These are phyloP conservation scores for Pipistrellus nathusii DNA, from an alignment of 2,797 vertebrate species.

Conservation along the genomic window DNA sequence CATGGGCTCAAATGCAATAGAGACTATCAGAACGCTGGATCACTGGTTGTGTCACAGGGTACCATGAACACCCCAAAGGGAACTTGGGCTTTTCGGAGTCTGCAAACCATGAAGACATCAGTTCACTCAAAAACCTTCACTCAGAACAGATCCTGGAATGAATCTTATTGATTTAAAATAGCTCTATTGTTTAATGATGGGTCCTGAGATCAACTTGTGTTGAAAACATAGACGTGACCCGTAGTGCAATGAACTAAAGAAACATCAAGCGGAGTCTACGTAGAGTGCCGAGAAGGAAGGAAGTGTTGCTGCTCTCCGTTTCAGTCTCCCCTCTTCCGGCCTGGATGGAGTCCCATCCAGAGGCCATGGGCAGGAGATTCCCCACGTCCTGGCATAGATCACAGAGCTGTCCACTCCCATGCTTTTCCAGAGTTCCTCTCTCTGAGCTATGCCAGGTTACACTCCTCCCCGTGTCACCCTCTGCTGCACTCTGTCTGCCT, in stretches of 20 bases:
- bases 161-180: not conserved
- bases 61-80: not conserved
- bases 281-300: fast-evolving
- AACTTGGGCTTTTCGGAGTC: not conserved
- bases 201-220: not conserved
- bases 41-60: not conserved
- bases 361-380: not conserved
- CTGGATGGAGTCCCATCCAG: not conserved
- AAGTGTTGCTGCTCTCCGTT: fast-evolving
- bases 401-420: not conserved
- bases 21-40: not conserved
- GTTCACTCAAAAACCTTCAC: not conserved
- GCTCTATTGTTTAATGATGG: not conserved
- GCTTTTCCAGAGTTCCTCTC: not conserved
- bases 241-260: not conserved
- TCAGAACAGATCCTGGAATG: not conserved
- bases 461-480: not conserved
- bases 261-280: not conserved
- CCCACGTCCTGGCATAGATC: not conserved
- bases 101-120: not conserved
- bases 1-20: fast-evolving
- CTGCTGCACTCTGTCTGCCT: not conserved
- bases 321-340: not conserved
- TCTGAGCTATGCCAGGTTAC: not conserved
- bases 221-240: not conserved